A percentile compares a stretch with the other conserved stretches of the same genome.
These are phyloP conservation scores for Tetragonisca angustula DNA, from an alignment of 2,888 invertebrate genomes.

Conservation along the genomic window DNA sequence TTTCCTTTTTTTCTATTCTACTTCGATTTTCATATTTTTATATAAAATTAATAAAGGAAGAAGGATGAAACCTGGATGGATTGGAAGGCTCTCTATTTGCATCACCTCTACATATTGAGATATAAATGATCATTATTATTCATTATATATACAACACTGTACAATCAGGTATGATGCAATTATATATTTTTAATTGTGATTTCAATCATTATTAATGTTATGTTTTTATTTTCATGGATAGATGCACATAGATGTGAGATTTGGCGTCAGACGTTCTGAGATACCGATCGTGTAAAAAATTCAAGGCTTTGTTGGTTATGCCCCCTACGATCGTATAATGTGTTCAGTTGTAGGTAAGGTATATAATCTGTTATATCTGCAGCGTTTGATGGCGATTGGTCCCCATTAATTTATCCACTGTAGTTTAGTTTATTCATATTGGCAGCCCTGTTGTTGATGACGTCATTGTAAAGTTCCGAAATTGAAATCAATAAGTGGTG, in stretches of 20 bases:
- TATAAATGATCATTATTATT: no score
- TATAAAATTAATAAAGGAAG: no score
- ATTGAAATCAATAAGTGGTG: slow-evolving; percentile 82
- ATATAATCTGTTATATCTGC: not conserved
- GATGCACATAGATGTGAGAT: not conserved
- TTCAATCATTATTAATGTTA: no score
- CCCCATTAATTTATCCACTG: not conserved
- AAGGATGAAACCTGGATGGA: no score
- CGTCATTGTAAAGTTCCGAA: slow-evolving; percentile 79
- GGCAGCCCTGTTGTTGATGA: slow-evolving; percentile 66
- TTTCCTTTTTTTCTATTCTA: no score
- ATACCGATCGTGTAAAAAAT: not conserved
- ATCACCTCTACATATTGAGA: no score
- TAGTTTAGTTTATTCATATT: slow-evolving; percentile 10
- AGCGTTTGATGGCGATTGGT: not conserved
- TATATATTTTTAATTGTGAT: no score
- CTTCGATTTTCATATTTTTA: no score
- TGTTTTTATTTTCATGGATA: not conserved
- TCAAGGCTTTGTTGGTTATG: not conserved
- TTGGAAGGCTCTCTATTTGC: no score
- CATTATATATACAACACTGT: no score
- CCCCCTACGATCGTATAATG: not conserved
- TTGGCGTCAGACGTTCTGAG: not conserved
- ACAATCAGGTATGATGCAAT: no score
- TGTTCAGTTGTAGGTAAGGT: not conserved